These are phyloP conservation scores for Colinus virginianus DNA, from an alignment of 2,113 vertebrate genomes.

Conservation along the genomic window DNA sequence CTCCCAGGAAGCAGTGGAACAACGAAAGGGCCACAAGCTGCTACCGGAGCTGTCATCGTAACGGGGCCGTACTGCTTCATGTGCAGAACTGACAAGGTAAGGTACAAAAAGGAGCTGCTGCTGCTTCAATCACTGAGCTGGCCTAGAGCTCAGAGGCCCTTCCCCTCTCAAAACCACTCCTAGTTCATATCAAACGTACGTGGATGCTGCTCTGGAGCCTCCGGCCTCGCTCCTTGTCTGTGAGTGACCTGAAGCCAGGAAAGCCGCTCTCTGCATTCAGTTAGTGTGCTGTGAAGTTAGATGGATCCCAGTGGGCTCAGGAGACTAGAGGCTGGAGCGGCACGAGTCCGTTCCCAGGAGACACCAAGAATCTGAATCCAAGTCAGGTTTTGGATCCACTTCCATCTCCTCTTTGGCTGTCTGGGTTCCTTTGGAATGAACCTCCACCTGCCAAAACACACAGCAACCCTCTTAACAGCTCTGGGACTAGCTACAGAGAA, in stretches of 20 bases:
- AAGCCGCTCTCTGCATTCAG: conserved; percentile 80
- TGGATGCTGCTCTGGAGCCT: conserved; percentile 75
- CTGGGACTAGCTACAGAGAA: not conserved
- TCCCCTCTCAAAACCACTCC: conserved; percentile 71
- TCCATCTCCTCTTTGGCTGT: conserved; percentile 82
- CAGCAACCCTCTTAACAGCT: not conserved
- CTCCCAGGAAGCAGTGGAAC: conserved; percentile 73
- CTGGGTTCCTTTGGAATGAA: conserved; percentile 81
- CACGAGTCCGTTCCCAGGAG: conserved; percentile 85
- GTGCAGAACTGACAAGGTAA: conserved; percentile 62
- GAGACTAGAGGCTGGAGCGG: conserved; percentile 83
- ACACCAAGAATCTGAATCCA: conserved; percentile 86
- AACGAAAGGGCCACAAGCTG: conserved; percentile 59
- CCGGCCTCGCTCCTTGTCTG: conserved; percentile 72
- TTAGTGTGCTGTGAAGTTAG: conserved; percentile 82
- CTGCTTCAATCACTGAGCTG: conserved; percentile 73
- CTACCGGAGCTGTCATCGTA: conserved; percentile 62
- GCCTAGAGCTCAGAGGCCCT: conserved; percentile 65
- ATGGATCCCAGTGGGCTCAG: conserved; percentile 77
- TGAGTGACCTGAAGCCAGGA: conserved; percentile 80
- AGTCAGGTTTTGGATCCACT: conserved; percentile 80
- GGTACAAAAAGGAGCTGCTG: conserved; percentile 72
- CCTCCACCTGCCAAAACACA: conserved; percentile 75
- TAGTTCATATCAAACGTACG: conserved; percentile 76
- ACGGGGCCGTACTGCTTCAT: conserved; percentile 57